Conservation (phyloP, 2,797 vertebrate species). For the Neosilurus hyrtlii region DNA sequence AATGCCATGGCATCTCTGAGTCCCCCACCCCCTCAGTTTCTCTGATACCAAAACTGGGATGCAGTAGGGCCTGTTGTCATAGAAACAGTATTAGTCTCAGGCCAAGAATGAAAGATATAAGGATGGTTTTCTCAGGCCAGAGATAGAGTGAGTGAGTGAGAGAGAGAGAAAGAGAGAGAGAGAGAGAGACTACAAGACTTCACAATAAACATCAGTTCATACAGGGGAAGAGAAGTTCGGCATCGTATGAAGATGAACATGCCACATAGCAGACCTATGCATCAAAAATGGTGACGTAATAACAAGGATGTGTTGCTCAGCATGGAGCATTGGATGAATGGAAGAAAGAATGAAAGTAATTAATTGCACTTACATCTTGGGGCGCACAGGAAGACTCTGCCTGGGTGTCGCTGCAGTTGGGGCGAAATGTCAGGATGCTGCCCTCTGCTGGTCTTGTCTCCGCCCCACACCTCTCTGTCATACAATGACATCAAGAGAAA, state of each 20-base stretch:
- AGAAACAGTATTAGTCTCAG: slow-evolving; percentile 56
- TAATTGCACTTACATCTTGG: slow-evolving; percentile 50
- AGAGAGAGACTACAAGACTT: slow-evolving; percentile 45
- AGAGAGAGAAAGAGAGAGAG: slow-evolving; percentile 48
- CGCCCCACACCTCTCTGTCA: slow-evolving; percentile 6
- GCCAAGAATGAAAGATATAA: slow-evolving; percentile 44
- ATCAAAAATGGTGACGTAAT: slow-evolving; percentile 18
- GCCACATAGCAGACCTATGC: slow-evolving; percentile 8
- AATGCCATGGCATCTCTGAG: slow-evolving; percentile 42
- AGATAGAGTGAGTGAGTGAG: slow-evolving; percentile 25
- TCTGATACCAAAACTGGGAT: slow-evolving; percentile 54
- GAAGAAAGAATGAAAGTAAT: slow-evolving; percentile 30
- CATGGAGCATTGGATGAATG: slow-evolving; percentile 25
- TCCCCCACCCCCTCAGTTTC: slow-evolving; percentile 27
- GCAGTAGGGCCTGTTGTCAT: slow-evolving; percentile 56
- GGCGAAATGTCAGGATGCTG: slow-evolving; percentile 26
- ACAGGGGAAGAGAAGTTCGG: slow-evolving; percentile 5
- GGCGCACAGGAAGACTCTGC: slow-evolving; percentile 20
- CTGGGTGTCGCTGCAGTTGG: slow-evolving; percentile 21
- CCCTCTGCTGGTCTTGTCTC: slow-evolving; percentile 42
- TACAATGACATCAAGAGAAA: slow-evolving; percentile 20
- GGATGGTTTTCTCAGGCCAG: slow-evolving; percentile 48
- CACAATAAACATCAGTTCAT: slow-evolving; percentile 43
- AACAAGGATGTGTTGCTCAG: slow-evolving; percentile 12
- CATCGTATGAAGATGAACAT: background rate